Evolutionary conservation across 2,888 invertebrate genomes (phyloP).

Genomic region (Chrysopilus asiliformis): DNA sequence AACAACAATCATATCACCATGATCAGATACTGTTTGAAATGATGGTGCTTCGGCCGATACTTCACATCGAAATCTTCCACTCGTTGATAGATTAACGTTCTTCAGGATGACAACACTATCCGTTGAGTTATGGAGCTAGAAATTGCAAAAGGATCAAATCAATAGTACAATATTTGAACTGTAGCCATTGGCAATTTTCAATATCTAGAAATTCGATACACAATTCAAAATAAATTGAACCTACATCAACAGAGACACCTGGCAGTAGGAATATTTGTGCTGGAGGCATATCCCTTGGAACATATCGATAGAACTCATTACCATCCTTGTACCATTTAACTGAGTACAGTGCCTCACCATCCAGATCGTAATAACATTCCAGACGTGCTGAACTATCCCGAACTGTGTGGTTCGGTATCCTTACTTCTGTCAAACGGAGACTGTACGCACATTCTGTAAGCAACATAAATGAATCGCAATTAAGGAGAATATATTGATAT

Average conservation of each 20-base stretch:
- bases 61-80: constrained; percentile 63
- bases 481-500: too few species aligned
- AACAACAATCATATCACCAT: constrained; percentile 59
- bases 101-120: constrained; percentile 51
- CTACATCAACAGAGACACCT: constrained; percentile 76
- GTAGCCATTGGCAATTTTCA: too few species aligned
- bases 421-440: constrained; percentile 61
- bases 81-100: constrained; percentile 53
- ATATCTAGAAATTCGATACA: too few species aligned
- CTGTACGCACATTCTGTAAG: constrained; percentile 38
- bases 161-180: too few species aligned
- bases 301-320: constrained; percentile 76
- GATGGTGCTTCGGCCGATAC: constrained; percentile 66
- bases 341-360: constrained; percentile 69
- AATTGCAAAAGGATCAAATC: too few species aligned
- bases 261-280: constrained; percentile 64
- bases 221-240: too few species aligned
- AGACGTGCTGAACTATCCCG: constrained; percentile 61
- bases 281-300: constrained; percentile 69
- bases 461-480: background rate
- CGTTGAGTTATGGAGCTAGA: constrained; percentile 51
- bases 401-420: constrained; percentile 70
- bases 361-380: constrained; percentile 72
- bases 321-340: constrained; percentile 91
- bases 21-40: constrained; percentile 62